A percentile compares a stretch with the other conserved stretches of the same genome.
These are phyloP conservation scores for Hypomecis punctinalis DNA, from an alignment of 2,888 invertebrate genomes.

Conservation along the genomic window DNA sequence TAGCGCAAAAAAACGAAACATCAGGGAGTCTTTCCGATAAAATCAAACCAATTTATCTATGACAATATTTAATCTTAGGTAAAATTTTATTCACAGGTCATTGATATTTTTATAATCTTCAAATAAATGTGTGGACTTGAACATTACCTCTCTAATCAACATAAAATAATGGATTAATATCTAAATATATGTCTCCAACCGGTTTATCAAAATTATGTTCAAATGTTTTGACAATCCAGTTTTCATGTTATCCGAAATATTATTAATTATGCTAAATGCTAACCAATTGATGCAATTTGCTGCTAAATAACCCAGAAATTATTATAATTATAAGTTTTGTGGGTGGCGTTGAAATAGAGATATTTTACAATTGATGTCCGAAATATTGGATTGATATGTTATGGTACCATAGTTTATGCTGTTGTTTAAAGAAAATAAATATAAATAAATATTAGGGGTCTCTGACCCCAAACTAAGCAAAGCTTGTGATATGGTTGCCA, in stretches of 20 bases:
- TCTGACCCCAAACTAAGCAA: too few relatives aligned
- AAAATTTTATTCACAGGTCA: too few relatives aligned
- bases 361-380: neutral
- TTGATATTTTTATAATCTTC: neutral
- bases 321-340: slow-evolving; percentile 7
- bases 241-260: neutral
- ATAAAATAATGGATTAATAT: slow-evolving; percentile 3
- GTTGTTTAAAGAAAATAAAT: too few relatives aligned
- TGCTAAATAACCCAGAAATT: slow-evolving; percentile 7
- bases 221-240: slow-evolving; percentile 16
- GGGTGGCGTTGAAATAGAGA: neutral
- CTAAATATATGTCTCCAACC: neutral
- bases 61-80: too few relatives aligned
- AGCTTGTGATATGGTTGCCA: too few relatives aligned
- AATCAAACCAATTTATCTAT: too few relatives aligned
- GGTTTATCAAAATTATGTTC: slow-evolving; percentile 2
- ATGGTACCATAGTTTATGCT: too few relatives aligned
- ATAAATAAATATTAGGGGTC: too few relatives aligned
- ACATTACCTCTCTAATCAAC: slow-evolving; percentile 12
- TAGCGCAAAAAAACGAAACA: too few relatives aligned
- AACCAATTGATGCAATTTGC: slow-evolving; percentile 13
- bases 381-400: neutral
- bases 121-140: slow-evolving; percentile 18
- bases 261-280: slow-evolving; percentile 18
- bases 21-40: too few relatives aligned